phyloP scores from a whole-genome alignment of 2,797 vertebrate species.

The Ciconia nigra region DNA sequence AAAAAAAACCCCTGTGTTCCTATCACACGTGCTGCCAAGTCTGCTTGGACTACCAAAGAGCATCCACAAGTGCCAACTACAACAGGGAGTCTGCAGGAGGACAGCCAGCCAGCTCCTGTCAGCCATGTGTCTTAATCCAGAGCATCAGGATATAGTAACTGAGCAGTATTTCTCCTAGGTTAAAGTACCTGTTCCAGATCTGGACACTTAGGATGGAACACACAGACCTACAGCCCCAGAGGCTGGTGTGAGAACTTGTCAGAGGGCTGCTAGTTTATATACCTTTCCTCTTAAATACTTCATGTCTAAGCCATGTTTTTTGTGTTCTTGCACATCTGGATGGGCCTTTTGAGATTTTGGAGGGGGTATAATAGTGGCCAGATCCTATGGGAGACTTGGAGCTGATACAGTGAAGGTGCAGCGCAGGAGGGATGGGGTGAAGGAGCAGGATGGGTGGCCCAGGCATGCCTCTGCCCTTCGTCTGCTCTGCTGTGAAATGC shows the following conservation, averaged over 20 bases:
- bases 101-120: neutral
- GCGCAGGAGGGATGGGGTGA: accelerated
- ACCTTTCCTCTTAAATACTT: neutral
- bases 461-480: neutral
- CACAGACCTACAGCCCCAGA: neutral
- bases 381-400: neutral
- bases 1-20: neutral
- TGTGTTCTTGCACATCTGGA: neutral
- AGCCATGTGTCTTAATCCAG: neutral
- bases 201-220: neutral
- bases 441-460: neutral
- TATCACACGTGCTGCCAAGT: accelerated
- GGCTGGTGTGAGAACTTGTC: neutral
- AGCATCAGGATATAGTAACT: neutral
- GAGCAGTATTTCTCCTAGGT: neutral
- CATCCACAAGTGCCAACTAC: neutral
- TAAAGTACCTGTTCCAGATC: neutral
- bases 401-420: accelerated
- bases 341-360: neutral
- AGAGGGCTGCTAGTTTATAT: neutral
- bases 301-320: neutral
- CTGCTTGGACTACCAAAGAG: neutral
- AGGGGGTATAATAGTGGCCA: neutral
- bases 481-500: too few species aligned
- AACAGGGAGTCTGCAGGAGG: neutral